phyloP scores from a whole-genome alignment of 1,140 invertebrate species.

The Drosophila bipectinata region DNA sequence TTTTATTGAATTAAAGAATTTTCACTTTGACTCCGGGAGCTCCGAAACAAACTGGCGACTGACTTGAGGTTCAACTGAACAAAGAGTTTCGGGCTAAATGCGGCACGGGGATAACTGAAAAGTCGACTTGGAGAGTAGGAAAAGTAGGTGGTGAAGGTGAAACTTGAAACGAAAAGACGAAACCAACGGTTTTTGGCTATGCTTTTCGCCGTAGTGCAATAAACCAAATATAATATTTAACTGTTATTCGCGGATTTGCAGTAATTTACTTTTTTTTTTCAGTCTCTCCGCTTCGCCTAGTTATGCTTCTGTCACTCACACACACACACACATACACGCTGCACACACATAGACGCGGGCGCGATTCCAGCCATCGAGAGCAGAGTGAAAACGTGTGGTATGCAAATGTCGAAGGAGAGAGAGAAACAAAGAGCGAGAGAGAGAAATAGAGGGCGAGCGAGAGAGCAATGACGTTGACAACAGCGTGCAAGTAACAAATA shows the following conservation, averaged over 20 bases:
- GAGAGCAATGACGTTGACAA: conserved; percentile 57
- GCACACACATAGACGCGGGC: conserved; percentile 18
- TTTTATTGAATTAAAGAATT: conserved; percentile 43
- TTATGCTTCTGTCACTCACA: conserved; percentile 54
- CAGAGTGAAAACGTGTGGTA: conserved; percentile 53
- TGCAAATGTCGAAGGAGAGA: conserved; percentile 56
- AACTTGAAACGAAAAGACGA: conserved; percentile 23
- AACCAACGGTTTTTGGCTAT: conserved; percentile 35
- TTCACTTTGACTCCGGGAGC: conserved; percentile 14
- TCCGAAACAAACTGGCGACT: background rate
- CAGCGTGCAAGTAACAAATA: conserved; percentile 56
- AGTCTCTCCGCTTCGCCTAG: conserved; percentile 55
- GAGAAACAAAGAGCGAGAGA: conserved; percentile 31
- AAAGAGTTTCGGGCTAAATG: conserved; percentile 33
- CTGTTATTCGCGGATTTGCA: conserved; percentile 71
- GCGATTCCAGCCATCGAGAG: conserved; percentile 63
- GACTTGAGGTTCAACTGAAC: background rate
- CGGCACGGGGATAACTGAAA: conserved; percentile 52
- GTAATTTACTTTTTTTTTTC: conserved; percentile 63
- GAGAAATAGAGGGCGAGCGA: conserved; percentile 15
- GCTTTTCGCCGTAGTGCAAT: conserved; percentile 43
- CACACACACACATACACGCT: conserved; percentile 23
- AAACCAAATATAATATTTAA: conserved; percentile 55
- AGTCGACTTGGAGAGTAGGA: conserved; percentile 17
- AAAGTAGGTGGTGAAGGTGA: conserved; percentile 10